These are phyloP conservation scores for Scaptodrosophila latifasciaeformis DNA, from an alignment of 2,888 invertebrate species.

Conservation along the genomic window DNA sequence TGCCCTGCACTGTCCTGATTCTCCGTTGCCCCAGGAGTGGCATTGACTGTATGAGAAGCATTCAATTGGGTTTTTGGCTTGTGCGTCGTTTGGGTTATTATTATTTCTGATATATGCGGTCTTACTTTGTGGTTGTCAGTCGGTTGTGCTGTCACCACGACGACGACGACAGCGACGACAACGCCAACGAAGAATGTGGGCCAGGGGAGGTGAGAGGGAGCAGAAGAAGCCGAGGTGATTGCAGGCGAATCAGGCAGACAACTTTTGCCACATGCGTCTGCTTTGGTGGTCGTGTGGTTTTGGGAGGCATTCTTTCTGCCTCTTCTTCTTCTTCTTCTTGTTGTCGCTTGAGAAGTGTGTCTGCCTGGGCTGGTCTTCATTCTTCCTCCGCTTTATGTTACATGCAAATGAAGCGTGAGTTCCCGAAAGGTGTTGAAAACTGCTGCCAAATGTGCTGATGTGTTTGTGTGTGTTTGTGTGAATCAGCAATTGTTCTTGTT, in stretches of 20 bases:
- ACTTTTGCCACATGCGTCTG: conserved; percentile 7
- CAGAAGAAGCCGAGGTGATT: conserved; percentile 8
- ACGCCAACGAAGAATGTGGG: background rate
- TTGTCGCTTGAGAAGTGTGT: background rate
- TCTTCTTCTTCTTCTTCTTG: background rate
- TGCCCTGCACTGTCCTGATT: conserved; percentile 32
- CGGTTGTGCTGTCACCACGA: conserved; percentile 47
- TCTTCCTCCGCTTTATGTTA: conserved; percentile 51
- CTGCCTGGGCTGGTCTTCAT: conserved; percentile 24
- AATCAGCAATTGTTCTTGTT: no score
- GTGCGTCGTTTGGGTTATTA: conserved; percentile 45
- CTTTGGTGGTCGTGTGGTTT: conserved; percentile 41
- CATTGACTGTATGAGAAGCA: background rate
- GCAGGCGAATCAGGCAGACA: conserved; percentile 11
- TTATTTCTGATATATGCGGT: conserved; percentile 68
- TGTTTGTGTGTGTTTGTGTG: conserved; percentile 14
- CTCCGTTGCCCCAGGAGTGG: conserved; percentile 43
- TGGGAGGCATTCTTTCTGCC: background rate
- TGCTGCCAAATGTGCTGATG: conserved; percentile 34
- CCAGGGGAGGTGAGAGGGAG: conserved; percentile 20
- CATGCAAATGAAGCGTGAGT: conserved; percentile 71
- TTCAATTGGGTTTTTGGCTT: conserved; percentile 35
- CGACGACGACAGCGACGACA: background rate
- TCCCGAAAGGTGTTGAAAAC: conserved; percentile 68
- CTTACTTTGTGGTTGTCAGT: conserved; percentile 65